Conservation (phyloP, 2,888 invertebrate genomes). For the Cristatella mucedo region DNA sequence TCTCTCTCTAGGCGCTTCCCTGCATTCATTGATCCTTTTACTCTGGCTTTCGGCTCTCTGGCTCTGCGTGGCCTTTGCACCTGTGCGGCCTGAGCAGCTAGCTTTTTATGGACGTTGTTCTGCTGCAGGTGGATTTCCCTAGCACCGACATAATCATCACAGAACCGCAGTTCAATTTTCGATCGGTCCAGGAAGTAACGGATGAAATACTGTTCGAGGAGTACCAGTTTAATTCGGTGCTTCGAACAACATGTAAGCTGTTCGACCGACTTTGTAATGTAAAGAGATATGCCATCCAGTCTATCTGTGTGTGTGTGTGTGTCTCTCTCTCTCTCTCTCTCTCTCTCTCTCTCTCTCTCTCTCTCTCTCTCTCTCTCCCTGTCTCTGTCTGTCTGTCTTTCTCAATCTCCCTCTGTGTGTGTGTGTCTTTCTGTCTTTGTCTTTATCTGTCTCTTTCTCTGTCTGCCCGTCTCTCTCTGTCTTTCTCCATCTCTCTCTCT, state of each 20-base stretch:
- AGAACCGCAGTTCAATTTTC: conserved; percentile 83
- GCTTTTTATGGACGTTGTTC: not conserved
- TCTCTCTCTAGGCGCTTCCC: not conserved
- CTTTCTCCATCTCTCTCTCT: too few species aligned
- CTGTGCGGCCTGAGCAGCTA: too few species aligned
- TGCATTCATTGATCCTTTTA: not conserved
- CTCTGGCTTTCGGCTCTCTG: not conserved
- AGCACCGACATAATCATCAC: conserved; percentile 71
- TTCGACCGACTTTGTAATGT: not conserved
- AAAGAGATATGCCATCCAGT: too few species aligned
- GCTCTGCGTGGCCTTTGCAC: too few species aligned
- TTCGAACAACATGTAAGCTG: conserved; percentile 53
- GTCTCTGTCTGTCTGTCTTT: too few species aligned
- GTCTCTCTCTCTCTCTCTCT: too few species aligned
- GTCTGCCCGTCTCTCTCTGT: too few species aligned
- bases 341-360: too few species aligned
- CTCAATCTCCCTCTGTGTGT: too few species aligned
- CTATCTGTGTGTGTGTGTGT: not conserved
- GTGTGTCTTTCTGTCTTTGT: too few species aligned
- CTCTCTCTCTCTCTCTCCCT: too few species aligned
- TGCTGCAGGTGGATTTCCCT: conserved; percentile 36
- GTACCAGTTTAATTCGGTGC: conserved; percentile 69
- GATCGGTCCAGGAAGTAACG: conserved; percentile 76
- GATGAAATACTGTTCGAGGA: conserved; percentile 95
- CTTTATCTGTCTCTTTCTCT: too few species aligned